Evolutionary conservation across 1,140 invertebrate genomes (phyloP).

Genomic region (Oncopodura yosiiana): DNA sequence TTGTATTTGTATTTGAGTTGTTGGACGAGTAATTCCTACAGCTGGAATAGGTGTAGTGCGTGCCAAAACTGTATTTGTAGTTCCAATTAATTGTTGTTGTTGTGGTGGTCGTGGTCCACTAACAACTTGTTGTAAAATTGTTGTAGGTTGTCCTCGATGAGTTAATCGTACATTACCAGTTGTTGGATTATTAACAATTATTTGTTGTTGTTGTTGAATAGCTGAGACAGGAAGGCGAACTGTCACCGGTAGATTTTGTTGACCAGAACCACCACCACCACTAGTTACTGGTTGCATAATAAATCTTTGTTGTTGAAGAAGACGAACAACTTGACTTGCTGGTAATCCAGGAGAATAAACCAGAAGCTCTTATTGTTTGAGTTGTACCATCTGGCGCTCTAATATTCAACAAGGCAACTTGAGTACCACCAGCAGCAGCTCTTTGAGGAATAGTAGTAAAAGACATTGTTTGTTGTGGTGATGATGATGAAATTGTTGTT

Average conservation of each 20-base stretch:
- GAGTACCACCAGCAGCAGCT: background rate
- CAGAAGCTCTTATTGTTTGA: background rate
- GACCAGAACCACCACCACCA: background rate
- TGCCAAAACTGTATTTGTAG: slow-evolving; percentile 23
- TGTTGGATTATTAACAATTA: background rate
- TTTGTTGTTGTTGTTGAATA: background rate
- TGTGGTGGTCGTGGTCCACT: background rate
- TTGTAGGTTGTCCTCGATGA: too few relatives aligned
- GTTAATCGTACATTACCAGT: background rate
- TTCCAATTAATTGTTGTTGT: background rate
- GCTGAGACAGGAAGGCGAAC: slow-evolving; percentile 25
- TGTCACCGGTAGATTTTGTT: slow-evolving; percentile 18
- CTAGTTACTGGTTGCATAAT: slow-evolving; percentile 15
- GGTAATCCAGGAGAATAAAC: background rate
- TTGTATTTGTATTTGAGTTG: slow-evolving; percentile 2
- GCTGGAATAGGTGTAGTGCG: slow-evolving; percentile 19
- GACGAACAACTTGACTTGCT: slow-evolving; percentile 25
- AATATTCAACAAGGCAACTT: background rate
- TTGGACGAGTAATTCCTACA: background rate
- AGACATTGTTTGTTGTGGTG: background rate
- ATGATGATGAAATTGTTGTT: background rate
- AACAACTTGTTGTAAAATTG: too few relatives aligned
- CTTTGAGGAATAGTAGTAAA: background rate
- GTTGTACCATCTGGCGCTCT: slow-evolving; percentile 6
- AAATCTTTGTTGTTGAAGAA: slow-evolving; percentile 19